These are phyloP conservation scores for Drosophila greeni DNA, from an alignment of 2,888 invertebrate genomes.

Conservation along the genomic window DNA sequence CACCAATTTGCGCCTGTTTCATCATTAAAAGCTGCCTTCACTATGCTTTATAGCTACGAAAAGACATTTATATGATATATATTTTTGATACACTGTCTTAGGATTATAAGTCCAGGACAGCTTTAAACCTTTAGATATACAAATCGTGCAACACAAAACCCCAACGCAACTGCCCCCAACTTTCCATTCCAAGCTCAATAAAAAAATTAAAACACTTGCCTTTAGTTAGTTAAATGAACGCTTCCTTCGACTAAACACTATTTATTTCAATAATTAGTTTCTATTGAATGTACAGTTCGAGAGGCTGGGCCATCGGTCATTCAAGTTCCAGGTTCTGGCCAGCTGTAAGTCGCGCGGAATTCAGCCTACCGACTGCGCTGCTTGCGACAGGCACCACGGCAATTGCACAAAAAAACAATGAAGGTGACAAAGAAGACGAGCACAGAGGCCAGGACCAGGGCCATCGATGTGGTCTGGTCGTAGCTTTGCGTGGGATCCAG, in stretches of 20 bases:
- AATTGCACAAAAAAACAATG: slow-evolving; percentile 82
- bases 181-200: slow-evolving; percentile 33
- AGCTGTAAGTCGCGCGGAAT: slow-evolving; percentile 3
- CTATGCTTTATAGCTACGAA: neutral
- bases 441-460: slow-evolving; percentile 82
- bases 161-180: slow-evolving; percentile 26
- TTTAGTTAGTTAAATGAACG: slow-evolving; percentile 66
- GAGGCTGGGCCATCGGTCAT: slow-evolving; percentile 21
- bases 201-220: slow-evolving; percentile 35
- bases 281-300: slow-evolving; percentile 64
- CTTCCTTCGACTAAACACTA: slow-evolving; percentile 61
- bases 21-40: slow-evolving; percentile 83
- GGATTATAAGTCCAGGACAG: neutral
- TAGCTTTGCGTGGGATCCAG: slow-evolving; percentile 80
- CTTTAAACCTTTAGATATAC: slow-evolving; percentile 10
- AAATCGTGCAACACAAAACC: neutral
- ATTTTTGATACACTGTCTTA: slow-evolving; percentile 26
- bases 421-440: slow-evolving; percentile 83
- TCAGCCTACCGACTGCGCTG: slow-evolving; percentile 54
- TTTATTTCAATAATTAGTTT: slow-evolving; percentile 65
- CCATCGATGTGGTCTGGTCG: slow-evolving; percentile 81
- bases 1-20: slow-evolving; percentile 94
- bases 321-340: slow-evolving; percentile 11
- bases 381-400: slow-evolving; percentile 75
- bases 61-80: slow-evolving; percentile 5